Evolutionary conservation across 1,140 invertebrate genomes (phyloP).

Genomic region (Lepidurus arcticus): DNA sequence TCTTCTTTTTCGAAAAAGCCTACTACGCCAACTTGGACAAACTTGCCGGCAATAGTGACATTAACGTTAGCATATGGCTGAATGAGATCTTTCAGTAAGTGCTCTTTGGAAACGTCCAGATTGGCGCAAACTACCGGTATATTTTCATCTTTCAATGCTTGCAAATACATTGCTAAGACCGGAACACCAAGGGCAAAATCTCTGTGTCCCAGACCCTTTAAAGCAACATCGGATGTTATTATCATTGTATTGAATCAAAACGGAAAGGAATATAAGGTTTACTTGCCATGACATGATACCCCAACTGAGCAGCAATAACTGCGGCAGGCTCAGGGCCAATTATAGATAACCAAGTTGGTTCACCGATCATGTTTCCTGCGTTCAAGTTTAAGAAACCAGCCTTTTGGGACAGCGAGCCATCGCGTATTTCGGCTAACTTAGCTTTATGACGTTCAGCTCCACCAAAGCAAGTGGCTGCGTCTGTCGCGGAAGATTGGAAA

Average conservation of each 20-base stretch:
- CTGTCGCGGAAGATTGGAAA: neutral
- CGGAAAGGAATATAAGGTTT: neutral
- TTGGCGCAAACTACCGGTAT: constrained; percentile 31
- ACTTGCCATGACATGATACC: constrained; percentile 29
- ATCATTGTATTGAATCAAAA: neutral
- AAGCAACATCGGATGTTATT: neutral
- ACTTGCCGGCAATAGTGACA: neutral
- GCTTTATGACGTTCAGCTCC: constrained; percentile 27
- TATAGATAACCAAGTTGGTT: constrained; percentile 24
- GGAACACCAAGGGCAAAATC: constrained; percentile 28
- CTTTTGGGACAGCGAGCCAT: neutral
- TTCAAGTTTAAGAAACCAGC: constrained; percentile 30
- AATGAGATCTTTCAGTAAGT: constrained; percentile 20
- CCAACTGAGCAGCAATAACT: neutral
- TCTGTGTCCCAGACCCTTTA: constrained; percentile 27
- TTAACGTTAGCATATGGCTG: neutral
- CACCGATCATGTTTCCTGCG: constrained; percentile 32
- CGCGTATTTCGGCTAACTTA: neutral
- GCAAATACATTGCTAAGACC: constrained; percentile 24
- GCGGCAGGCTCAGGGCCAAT: constrained; percentile 27
- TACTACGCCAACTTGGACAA: constrained; percentile 23
- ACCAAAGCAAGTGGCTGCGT: constrained; percentile 20
- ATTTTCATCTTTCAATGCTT: constrained; percentile 5
- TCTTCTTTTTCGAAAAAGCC: constrained; percentile 27
- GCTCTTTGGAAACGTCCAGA: constrained; percentile 25